These are phyloP conservation scores for Euura lappo DNA, from an alignment of 1,140 invertebrate species.

Conservation along the genomic window DNA sequence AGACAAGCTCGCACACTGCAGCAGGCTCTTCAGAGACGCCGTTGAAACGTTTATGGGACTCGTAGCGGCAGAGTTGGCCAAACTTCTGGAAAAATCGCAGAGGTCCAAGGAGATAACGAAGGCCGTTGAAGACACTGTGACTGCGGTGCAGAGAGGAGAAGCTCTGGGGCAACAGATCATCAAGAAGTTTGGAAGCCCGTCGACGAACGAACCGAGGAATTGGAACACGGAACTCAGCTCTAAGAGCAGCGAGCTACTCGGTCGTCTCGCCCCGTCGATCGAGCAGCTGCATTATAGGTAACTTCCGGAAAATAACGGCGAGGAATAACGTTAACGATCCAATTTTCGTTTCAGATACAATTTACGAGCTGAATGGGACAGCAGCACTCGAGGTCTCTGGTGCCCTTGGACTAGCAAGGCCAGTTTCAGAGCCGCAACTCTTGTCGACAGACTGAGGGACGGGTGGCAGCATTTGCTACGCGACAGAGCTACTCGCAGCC, in stretches of 20 bases:
- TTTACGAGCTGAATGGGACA: constrained; percentile 75
- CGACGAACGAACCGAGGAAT: constrained; percentile 40
- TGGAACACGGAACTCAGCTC: constrained; percentile 54
- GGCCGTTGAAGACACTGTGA: constrained; percentile 55
- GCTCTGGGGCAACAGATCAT: constrained; percentile 41
- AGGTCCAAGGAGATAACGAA: constrained; percentile 59
- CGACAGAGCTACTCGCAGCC: constrained; percentile 80
- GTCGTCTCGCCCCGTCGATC: constrained; percentile 59
- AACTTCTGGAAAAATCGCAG: constrained; percentile 59
- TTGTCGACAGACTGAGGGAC: constrained; percentile 81
- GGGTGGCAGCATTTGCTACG: constrained; percentile 91
- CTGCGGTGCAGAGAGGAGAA: constrained; percentile 47
- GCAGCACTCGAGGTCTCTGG: constrained; percentile 68
- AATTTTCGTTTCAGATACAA: constrained; percentile 41
- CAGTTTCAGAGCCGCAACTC: constrained; percentile 73
- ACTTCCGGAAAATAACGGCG: neutral
- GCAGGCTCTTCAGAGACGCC: constrained; percentile 70
- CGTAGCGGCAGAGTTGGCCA: constrained; percentile 62
- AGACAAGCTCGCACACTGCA: constrained; percentile 70
- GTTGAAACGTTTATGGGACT: constrained; percentile 70
- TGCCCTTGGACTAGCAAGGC: constrained; percentile 72
- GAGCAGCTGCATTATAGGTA: constrained; percentile 66
- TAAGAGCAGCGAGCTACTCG: constrained; percentile 53
- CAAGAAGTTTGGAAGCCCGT: constrained; percentile 38
- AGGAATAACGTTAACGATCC: no score